Evolutionary conservation across 2,797 vertebrate genomes (phyloP).

Genomic region (Darevskia mixta): DNA sequence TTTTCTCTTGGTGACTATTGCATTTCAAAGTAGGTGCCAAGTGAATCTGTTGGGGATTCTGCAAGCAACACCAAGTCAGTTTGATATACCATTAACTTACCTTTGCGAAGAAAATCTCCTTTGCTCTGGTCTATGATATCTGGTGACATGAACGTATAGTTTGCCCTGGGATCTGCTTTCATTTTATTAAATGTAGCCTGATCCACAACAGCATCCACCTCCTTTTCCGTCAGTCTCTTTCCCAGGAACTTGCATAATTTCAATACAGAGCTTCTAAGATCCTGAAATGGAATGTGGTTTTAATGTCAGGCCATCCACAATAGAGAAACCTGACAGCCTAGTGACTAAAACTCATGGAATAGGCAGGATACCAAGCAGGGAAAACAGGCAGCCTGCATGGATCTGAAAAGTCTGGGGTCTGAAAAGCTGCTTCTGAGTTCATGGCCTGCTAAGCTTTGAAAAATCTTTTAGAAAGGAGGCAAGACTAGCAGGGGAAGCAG

Average conservation of each 20-base stretch:
- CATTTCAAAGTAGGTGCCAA: accelerated
- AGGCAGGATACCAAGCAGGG: too few species aligned
- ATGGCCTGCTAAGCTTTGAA: too few species aligned
- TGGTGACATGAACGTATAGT: neutral
- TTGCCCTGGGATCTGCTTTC: neutral
- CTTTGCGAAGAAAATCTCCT: conserved; percentile 13
- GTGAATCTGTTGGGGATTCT: neutral
- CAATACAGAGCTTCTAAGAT: conserved; percentile 9
- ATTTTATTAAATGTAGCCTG: conserved; percentile 28
- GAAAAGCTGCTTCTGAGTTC: too few species aligned
- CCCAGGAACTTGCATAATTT: conserved; percentile 21
- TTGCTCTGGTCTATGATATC: neutral
- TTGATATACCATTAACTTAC: neutral
- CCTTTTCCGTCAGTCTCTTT: conserved; percentile 6
- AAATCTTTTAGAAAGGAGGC: neutral
- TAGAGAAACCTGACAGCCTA: neutral
- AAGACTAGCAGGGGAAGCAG: too few species aligned
- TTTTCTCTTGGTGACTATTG: accelerated
- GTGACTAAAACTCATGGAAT: neutral
- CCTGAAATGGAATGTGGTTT: conserved; percentile 5
- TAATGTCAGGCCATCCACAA: neutral
- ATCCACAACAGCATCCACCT: conserved; percentile 4
- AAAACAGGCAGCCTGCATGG: too few species aligned
- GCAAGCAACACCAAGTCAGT: neutral
- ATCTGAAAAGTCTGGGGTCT: too few species aligned